Base-by-base conservation (phyloP, 1,140 invertebrate species). In the Periplaneta americana region DNA sequence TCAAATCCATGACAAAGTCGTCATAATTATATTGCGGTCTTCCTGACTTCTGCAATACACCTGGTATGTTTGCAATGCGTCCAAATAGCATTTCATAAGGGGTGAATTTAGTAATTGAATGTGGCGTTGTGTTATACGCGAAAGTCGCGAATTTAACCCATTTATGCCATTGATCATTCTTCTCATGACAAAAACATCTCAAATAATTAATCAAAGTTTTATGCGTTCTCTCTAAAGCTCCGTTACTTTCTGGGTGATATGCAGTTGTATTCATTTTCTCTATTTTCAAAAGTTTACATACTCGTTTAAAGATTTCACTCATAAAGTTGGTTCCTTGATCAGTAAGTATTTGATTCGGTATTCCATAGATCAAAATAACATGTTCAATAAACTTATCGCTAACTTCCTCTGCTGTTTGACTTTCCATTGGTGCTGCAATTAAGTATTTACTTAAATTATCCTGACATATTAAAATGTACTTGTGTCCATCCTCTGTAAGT, bases 41-140 rank as follows among this genome's bases (percentile, higher is more conserved):
- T 3, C 48, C 9, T 74, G 1, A 39, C 17, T 32, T 80, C 66
- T 80, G 28, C 18, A 74, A 34, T 81, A 48, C 79, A 36, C 75
- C 36, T 81, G 85, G 84, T 22, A 85, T 28, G 35, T 75, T 82
- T 18, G 86, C 80, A 74, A 84, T 80, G 48, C 83, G 33, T 31
- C 86, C 87, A 83, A 84, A 86, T 22, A 87, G 15, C 15, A 88
- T 66, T 75, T 85, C 84, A 78, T 83, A 87, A 9, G 87, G 85
- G 4, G 83, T 83, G 39, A 84, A 85, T 10, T 84, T 84, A 3
- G 87, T 88, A 0, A 83, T 37, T 34, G 80, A 81, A 48, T 89
- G 87, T 8, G 83, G 34, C 34, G 84, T 83, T 0, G 85, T 84
- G 81, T 88, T 87, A 75, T 86, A 86, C 0, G 82, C 82, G 84